Base-by-base conservation (phyloP, 2,113 vertebrate species). In the Dromas ardeola region DNA sequence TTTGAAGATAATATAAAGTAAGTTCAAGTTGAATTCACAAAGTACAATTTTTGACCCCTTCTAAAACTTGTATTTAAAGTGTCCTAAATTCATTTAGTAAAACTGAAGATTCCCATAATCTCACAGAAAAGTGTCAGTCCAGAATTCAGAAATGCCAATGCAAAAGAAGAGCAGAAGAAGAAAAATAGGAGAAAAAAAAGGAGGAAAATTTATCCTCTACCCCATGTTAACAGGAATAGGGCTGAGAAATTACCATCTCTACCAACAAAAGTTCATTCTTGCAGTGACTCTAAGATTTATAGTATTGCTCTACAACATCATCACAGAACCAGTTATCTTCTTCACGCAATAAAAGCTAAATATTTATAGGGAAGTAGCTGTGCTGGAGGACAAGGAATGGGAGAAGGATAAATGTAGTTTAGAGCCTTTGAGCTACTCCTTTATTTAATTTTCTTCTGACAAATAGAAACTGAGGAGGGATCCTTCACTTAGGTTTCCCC, bases 291-390 rank as follows among this genome's bases (percentile, higher is more conserved):
- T 30, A 83, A 87, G 84, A 96, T 85, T 86, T 43, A 81, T 15
- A 87, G 59, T 45, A 73, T 84, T 89, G 85, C 69, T 96, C 63
- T 93, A 43, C 61, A 96, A 88, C 65, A 87, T 58, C 38, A 81
- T 56, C 78, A 69, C 30, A 88, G 29, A 78, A 85, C 22, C 55
- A 95, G 89, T 21, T 53, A 94, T 96, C 62, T 81, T 93, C 70
- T 88, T 95, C 91, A 81, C 7, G 4, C 69, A 97, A 93, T 86
- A 90, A 98, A 95, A 72, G 40, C 88, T 89, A 76, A 94, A 61
- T 83, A 95, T 95, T 90, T 95, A 77, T 55, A 81, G 70, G 58
- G 55, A 85, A 88, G 59, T 88, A 81, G 86, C 69, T 91, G 55
- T 40, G 61, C 43, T 69, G 71, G 88, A 90, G 42, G 47, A 82